Base-by-base conservation (phyloP, 2,113 vertebrate genomes). In the Dipodomys merriami region DNA sequence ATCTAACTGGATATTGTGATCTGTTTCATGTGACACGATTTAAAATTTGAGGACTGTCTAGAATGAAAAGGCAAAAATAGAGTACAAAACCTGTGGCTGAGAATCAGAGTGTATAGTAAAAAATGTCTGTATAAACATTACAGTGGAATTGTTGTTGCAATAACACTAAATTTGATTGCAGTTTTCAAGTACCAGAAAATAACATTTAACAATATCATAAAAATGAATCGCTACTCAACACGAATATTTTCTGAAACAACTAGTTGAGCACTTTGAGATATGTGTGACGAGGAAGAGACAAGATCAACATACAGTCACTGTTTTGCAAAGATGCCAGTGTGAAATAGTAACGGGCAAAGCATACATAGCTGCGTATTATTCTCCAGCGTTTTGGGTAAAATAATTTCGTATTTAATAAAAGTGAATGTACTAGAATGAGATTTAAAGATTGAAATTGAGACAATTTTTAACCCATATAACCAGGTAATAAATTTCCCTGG, bases 141-240 rank as follows among this genome's bases (percentile, higher is more conserved):
- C 29, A 80, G 62, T 88, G 35, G 6, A 81, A 94, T 39, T 79
- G 20, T 53, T 81, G 18, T 91, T 74, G 3, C 44, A 86, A 73
- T 85, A 85, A 93, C 33, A 78, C 1, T 72, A 78, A 84, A 68
- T 91, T 85, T 88, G 83, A 91, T 73, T 68, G 6, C n/a, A 88
- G 72, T 84, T 91, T 95, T 67, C 68, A 88, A 90, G 62, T 90
- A 20, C 8, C 1, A 81, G 27, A 74, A 80, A 94, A 85, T 79
- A 92, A 86, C 29, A 69, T 71, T 94, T 83, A 83, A 86, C 3
- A 95, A 23, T 79, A 20, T 20, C 85, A 92, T 95, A 44, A 81
- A 79, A 93, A 84, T 76, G 35, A 67, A 83, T 86, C 83, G 33
- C 15, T 90, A 44, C 80, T 89, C 57, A 82, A 15, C 3, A 2